Evolutionary conservation across 1,140 invertebrate species (phyloP), one percentile per base, ranked within the genome.

Genomic region (Episyrphus balteatus): DNA sequence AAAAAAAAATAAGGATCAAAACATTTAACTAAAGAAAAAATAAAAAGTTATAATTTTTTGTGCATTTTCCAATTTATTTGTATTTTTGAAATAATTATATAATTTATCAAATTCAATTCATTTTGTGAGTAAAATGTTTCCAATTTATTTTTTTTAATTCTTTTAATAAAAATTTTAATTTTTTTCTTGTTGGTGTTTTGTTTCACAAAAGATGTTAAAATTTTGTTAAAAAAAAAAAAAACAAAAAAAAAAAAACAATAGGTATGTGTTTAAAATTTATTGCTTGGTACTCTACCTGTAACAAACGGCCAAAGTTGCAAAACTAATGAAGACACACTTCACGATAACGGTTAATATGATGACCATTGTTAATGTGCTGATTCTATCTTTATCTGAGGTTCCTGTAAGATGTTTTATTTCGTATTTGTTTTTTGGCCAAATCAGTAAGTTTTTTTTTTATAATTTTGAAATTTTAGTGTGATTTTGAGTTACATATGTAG

Each of bases 221-320:
- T 37, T 37, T 47, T 44, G 43, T 50, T 33, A 54, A 53, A 46
- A 32, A 17, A 50, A 34, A 54, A 31, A 26, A 13, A 47, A 54
- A 50, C 34, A 33, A 40, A 18, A 17, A 50, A 34, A 54, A 31
- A 26, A 13, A 47, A 54, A 50, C 34, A 33, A 40, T 10, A 33
- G 8, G n/a, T n/a, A 7, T 7, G 39, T 21, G 37, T 13, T 39
- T 46, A 11, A 21, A n/a, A 36, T 34, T 42, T 37, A 50, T 62
- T 62, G 58, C 60, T 57, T 61, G 57, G 70, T 74, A 80, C 76
- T 78, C 72, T 88, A 91, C 88, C 91, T 92, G 86, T 92, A 93
- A 80, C 89, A 93, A 79, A 89, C 82, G 69, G 90, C 88, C 78
- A 90, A 81, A 75, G 90, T 79, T 70, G 88, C 86, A 82, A 94